phyloP scores from a whole-genome alignment of 2,797 vertebrate genomes.

The Crypturellus tataupa region DNA sequence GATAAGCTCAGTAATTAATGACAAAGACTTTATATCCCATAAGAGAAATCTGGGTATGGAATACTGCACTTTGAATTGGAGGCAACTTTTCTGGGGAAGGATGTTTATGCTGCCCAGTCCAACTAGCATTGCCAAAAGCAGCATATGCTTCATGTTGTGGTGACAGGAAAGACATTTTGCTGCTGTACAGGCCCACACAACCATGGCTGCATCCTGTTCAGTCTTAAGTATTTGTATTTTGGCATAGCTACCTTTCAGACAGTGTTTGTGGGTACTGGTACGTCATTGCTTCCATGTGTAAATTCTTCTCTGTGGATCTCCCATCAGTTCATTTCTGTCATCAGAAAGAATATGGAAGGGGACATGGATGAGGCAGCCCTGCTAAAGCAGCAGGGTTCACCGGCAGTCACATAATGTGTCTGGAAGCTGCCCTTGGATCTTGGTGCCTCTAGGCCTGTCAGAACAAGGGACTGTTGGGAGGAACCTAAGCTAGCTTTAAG shows the following conservation, averaged over 20 bases:
- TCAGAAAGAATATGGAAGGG: not conserved
- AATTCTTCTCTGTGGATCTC: not conserved
- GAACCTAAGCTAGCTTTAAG: not conserved
- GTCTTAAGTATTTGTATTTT: not conserved
- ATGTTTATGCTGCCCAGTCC: not conserved
- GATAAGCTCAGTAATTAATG: not conserved
- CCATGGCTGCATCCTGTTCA: not conserved
- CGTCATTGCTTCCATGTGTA: not conserved
- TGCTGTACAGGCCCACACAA: not conserved
- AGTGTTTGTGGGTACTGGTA: not conserved
- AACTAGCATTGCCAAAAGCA: not conserved
- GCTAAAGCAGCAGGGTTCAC: rapidly evolving
- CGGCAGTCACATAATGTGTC: rapidly evolving
- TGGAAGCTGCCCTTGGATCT: not conserved
- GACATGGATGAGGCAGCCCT: rapidly evolving
- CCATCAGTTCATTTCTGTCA: not conserved
- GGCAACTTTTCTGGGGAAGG: not conserved
- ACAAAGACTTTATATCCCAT: not conserved
- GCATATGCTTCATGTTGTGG: rapidly evolving
- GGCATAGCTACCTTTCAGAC: not conserved
- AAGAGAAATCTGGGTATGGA: not conserved
- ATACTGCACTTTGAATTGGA: not conserved
- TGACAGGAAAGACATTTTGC: not conserved
- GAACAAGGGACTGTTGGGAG: not conserved
- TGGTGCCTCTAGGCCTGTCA: not conserved